These are phyloP conservation scores for Taurulus bubalis DNA, from an alignment of 2,113 vertebrate genomes.

Conservation along the genomic window DNA sequence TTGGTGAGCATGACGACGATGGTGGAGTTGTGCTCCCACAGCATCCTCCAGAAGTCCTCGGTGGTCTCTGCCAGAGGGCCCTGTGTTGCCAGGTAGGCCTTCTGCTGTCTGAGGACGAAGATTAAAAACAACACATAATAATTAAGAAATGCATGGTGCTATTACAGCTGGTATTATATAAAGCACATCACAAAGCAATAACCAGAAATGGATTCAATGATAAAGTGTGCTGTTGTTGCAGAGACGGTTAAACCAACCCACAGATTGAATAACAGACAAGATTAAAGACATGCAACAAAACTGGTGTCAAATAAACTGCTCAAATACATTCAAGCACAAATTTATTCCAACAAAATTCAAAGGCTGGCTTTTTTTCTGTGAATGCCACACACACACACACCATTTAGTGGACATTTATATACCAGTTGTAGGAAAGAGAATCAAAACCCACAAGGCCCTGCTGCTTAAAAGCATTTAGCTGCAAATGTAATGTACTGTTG, in stretches of 20 bases:
- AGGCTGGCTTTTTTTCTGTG: neutral
- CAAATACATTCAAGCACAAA: constrained; percentile 13
- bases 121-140: constrained; percentile 10
- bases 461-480: constrained; percentile 13
- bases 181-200: constrained; percentile 22
- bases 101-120: constrained; percentile 88
- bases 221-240: constrained; percentile 10
- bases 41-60: constrained; percentile 98
- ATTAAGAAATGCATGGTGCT: constrained; percentile 2
- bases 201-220: constrained; percentile 21
- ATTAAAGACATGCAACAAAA: neutral
- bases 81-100: constrained; percentile 96
- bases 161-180: constrained; percentile 23
- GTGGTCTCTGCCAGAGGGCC: constrained; percentile 96
- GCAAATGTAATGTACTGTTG: neutral
- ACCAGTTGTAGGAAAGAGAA: constrained; percentile 3
- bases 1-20: constrained; percentile 98
- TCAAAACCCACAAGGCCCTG: neutral
- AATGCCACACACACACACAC: constrained; percentile 8
- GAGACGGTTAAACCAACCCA: constrained; percentile 24
- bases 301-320: neutral
- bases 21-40: constrained; percentile 98
- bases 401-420: constrained; percentile 8
- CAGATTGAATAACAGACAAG: constrained; percentile 7
- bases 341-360: constrained; percentile 19